Evolutionary conservation across 30 jellyfish, hydroid and myxozoan genomes (phyloP), one percentile per base, ranked within the genome.

Genomic region (Chrysaora quinquecirrha): DNA sequence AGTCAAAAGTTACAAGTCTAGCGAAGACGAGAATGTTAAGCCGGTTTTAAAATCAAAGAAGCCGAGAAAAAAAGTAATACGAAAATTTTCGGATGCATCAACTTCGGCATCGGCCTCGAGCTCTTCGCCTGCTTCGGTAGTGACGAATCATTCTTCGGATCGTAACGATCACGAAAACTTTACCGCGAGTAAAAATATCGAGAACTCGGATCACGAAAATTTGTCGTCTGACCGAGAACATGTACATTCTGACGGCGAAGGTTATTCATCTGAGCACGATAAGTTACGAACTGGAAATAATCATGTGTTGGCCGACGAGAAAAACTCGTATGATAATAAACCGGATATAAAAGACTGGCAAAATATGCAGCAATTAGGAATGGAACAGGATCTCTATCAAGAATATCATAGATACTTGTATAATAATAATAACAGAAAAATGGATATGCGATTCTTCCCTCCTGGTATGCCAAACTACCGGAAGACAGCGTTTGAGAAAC

Each of bases 61-160:
- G 23, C 90, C 90, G 68, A 62, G 80, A 10, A 80, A 80, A 70
- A 80, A 80, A 29, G 29, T 33, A 70, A 65, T 38, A 29, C 74
- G 90, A 47, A 80, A 80, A 52, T 30, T 66, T 9, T 80, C 90
- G 24, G 90, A 80, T 49, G 89, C 89, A n/a, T n/a, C n/a, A n/a
- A n/a, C n/a, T n/a, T 80, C 90, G 16, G 43, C 64, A 20, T 27
- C 87, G 33, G 75, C 80, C 0, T 80, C 90, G 29, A 68, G 76
- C 14, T 66, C 90, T 25, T 66, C 90, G 25, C 90, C 90, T 16
- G 77, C 84, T 21, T 30, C 77, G 11, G 72, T 48, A 34, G 78
- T 80, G 33, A 56, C 64, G 2, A 28, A 54, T 19, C 75, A 75
- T 30, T 50, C 87, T 0, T 18, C 30, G 6, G 84, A 80, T 10